phyloP scores from a whole-genome alignment of 2,888 invertebrate species.

The Octonoba sinensis region DNA sequence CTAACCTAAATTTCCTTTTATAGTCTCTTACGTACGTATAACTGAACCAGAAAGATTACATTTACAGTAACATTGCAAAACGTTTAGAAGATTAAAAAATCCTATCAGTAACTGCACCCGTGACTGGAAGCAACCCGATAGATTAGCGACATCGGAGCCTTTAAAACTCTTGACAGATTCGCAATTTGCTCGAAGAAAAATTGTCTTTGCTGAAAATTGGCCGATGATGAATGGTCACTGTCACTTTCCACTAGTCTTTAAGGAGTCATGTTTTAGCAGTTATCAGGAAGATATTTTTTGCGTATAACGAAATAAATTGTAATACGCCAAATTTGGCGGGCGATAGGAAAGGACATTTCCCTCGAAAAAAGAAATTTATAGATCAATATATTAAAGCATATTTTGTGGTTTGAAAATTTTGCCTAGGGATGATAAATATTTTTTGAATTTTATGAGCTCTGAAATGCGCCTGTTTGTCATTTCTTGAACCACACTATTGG shows the following conservation, averaged over 20 bases:
- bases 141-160: constrained; percentile 54
- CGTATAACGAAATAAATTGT: constrained; percentile 42
- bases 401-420: constrained; percentile 21
- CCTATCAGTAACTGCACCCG: constrained; percentile 34
- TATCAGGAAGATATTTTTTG: constrained; percentile 29
- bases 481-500: too few relatives aligned
- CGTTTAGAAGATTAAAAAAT: constrained; percentile 58
- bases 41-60: constrained; percentile 42
- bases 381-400: constrained; percentile 52
- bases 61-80: constrained; percentile 38
- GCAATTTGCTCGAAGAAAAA: constrained; percentile 56
- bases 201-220: constrained; percentile 52
- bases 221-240: constrained; percentile 36
- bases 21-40: constrained; percentile 4
- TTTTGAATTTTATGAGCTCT: constrained; percentile 46
- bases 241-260: constrained; percentile 20
- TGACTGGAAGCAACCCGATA: constrained; percentile 44
- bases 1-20: too few relatives aligned
- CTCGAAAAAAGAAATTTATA: constrained; percentile 44
- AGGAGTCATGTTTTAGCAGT: constrained; percentile 54
- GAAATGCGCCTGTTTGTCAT: constrained; percentile 30
- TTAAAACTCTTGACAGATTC: constrained; percentile 61
- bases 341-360: constrained; percentile 1
- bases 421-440: constrained; percentile 38
- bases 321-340: constrained; percentile 51